Conservation (phyloP, 2,113 vertebrate species). For the Dasyurus viverrinus region DNA sequence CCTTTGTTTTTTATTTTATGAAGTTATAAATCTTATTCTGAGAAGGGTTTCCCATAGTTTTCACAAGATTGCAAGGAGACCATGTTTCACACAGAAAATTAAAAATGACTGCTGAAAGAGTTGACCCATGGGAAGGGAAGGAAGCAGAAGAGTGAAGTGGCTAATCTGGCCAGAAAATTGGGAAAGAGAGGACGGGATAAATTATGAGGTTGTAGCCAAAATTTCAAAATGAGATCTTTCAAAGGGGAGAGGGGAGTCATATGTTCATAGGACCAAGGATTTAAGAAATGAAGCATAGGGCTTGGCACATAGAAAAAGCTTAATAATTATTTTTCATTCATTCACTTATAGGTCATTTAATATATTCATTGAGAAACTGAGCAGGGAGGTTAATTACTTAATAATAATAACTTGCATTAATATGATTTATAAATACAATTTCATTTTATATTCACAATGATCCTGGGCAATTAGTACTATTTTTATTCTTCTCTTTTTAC, state of each 20-base stretch:
- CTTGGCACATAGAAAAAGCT: too few species aligned
- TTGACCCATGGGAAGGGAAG: too few species aligned
- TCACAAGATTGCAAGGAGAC: background rate
- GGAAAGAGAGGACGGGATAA: background rate
- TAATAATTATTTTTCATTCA: too few species aligned
- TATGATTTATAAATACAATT: background rate
- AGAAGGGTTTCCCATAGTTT: background rate
- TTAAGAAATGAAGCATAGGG: background rate
- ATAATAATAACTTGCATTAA: too few species aligned
- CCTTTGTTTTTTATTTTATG: background rate
- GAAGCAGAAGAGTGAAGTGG: too few species aligned
- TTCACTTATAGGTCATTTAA: too few species aligned
- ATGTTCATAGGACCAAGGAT: background rate
- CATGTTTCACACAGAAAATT: background rate
- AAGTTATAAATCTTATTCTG: background rate
- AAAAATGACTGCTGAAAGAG: background rate
- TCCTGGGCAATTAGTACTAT: too few species aligned
- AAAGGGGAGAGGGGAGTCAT: background rate
- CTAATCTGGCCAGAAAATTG: too few species aligned
- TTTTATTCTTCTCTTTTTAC: background rate
- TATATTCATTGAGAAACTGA: too few species aligned
- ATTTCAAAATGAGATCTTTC: background rate
- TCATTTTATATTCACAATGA: background rate
- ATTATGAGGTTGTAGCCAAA: background rate
- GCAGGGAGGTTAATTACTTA: too few species aligned